These are phyloP conservation scores for Oscarella lobularis DNA, from an alignment of 37 sponge, comb jelly and placozoan species.

Conservation along the genomic window DNA sequence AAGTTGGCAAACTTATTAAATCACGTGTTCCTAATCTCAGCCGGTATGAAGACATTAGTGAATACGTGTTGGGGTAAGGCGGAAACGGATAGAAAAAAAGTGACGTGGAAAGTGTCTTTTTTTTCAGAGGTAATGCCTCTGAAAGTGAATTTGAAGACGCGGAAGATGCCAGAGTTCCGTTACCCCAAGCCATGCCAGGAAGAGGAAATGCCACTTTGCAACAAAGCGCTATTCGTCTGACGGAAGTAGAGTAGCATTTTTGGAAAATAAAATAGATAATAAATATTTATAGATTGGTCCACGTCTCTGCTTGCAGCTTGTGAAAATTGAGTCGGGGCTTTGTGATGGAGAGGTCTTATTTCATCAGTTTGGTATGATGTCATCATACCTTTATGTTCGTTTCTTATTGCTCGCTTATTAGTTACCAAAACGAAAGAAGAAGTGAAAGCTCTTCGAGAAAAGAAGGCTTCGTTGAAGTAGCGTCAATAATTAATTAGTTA, in stretches of 20 bases:
- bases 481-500: too few species aligned
- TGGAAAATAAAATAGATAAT: neutral
- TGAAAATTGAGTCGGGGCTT: conserved; percentile 63
- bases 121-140: conserved; percentile 35
- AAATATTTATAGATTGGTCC: conserved; percentile 64
- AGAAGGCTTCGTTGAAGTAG: too few species aligned
- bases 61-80: conserved; percentile 50
- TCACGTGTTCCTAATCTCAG: conserved; percentile 45
- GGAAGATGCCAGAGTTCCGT: conserved; percentile 49
- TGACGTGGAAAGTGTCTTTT: neutral
- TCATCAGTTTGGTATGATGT: conserved; percentile 45
- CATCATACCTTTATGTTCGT: neutral
- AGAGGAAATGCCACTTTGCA: conserved; percentile 37
- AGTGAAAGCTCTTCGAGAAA: conserved; percentile 15
- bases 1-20: conserved; percentile 40
- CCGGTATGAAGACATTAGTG: conserved; percentile 62
- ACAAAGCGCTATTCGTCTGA: conserved; percentile 55
- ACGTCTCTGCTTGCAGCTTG: conserved; percentile 50
- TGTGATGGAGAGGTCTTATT: conserved; percentile 71
- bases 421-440: conserved; percentile 52
- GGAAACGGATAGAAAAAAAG: neutral
- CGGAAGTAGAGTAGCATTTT: conserved; percentile 33
- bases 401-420: conserved; percentile 7
- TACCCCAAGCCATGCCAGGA: conserved; percentile 64
- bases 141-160: conserved; percentile 62